Conservation (phyloP, 2,888 invertebrate genomes). For the Volucella bombylans region DNA sequence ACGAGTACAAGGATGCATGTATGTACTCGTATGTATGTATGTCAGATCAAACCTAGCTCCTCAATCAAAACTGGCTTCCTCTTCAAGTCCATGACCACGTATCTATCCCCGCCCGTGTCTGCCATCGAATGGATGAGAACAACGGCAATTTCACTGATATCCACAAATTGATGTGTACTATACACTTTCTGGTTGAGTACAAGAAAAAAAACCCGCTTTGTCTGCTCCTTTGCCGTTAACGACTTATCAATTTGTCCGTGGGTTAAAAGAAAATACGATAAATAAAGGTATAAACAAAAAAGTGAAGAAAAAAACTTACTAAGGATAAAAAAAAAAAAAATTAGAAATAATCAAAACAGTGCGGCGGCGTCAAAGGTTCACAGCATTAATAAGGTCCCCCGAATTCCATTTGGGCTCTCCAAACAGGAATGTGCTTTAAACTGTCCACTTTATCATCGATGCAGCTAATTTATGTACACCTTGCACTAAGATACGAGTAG, state of each 20-base stretch:
- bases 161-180: slow-evolving; percentile 64
- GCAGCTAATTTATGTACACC: slow-evolving; percentile 72
- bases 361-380: slow-evolving; percentile 69
- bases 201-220: slow-evolving; percentile 37
- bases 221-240: slow-evolving; percentile 34
- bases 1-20: no score
- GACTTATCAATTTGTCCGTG: slow-evolving; percentile 69
- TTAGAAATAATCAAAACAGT: slow-evolving; percentile 68
- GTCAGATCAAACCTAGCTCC: slow-evolving; percentile 36
- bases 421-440: slow-evolving; percentile 57
- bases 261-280: slow-evolving; percentile 28
- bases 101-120: not conserved
- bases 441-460: slow-evolving; percentile 72
- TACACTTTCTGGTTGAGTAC: slow-evolving; percentile 53
- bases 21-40: not conserved
- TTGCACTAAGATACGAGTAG: slow-evolving; percentile 55
- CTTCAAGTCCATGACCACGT: no score
- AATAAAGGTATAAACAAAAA: slow-evolving; percentile 1
- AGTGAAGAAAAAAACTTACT: not conserved
- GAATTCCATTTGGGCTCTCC: slow-evolving; percentile 56
- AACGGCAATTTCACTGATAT: slow-evolving; percentile 46
- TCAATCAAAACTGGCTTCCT: slow-evolving; percentile 60
- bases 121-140: slow-evolving; percentile 32
- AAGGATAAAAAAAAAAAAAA: slow-evolving; percentile 49
- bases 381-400: slow-evolving; percentile 52